Percentiles rank a stretch among this genome's conserved stretches.
Conservation (phyloP, 2,113 vertebrate species). For the Thermophis baileyi region DNA sequence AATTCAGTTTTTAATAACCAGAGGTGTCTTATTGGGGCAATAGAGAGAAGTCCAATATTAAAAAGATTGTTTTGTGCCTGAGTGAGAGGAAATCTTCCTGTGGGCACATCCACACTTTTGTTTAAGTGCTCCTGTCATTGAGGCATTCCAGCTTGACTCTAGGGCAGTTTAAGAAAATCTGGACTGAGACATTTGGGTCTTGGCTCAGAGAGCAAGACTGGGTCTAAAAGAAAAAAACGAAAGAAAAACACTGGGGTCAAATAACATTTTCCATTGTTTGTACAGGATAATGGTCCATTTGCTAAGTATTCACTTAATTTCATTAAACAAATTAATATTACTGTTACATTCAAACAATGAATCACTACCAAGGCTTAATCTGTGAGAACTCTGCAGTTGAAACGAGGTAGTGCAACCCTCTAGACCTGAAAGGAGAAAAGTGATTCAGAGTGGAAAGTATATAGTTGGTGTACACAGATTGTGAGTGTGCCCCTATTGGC, state of each 20-base stretch:
- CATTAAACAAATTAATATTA: not conserved
- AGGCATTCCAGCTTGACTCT: not conserved
- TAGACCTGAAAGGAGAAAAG: not conserved
- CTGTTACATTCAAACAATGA: not conserved
- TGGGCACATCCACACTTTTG: not conserved
- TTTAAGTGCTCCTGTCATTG: not conserved
- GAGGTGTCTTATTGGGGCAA: not conserved
- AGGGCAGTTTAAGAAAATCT: not conserved
- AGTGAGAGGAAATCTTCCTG: not conserved
- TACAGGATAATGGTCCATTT: not conserved
- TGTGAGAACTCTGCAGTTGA: not conserved
- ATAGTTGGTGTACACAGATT: not conserved
- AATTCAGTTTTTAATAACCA: not conserved
- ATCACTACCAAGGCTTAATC: not conserved
- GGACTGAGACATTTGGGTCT: not conserved
- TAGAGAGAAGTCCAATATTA: not conserved
- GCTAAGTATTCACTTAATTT: slow-evolving; percentile 4
- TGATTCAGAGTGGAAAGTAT: not conserved
- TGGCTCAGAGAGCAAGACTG: not conserved
- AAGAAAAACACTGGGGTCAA: not conserved
- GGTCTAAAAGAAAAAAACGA: not conserved
- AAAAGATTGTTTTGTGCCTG: not conserved
- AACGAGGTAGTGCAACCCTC: not conserved
- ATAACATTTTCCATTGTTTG: not conserved
- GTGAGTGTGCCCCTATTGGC: not conserved